Base-by-base conservation (phyloP, 2,888 invertebrate genomes). In the Gymnoscelis rufifasciata region DNA sequence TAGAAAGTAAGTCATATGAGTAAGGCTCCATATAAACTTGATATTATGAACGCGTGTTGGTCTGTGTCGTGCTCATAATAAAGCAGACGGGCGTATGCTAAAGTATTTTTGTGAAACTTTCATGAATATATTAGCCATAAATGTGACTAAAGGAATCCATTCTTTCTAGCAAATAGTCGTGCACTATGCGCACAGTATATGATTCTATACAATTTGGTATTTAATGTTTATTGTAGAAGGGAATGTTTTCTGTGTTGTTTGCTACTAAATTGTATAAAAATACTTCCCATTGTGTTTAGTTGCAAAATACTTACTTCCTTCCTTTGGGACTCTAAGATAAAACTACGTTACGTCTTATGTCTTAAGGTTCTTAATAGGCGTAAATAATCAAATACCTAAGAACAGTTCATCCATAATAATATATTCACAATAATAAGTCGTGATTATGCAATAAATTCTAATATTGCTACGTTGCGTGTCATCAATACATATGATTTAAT, bases 121-220 rank as follows among this genome's bases (percentile, higher is more conserved):
- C 86, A 88, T 88, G 88, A 88, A 88, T 88, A 88, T 86, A 86
- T 88, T 88, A 88, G 84, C 86, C 77, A 86, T 87, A 87, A 88
- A 86, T 83, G 83, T 83, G 84, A 83, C 78, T 84, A 81, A 83
- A 80, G 77, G 74, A 83, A 84, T 82, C 78, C 83, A 86, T 83
- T 79, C 74, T 72, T 51, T 47, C 31, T 44, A 48, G 47, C 68
- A 68, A 76, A 60, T 70, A 62, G 56, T 58, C 47, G 43, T 50
- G 44, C 38, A 38, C 51, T 52, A 47, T 44, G 47, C 44, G 50
- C 19, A 19, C 10, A 19, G 31, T 10, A 35, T 15, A 11, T 35
- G 19, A 19, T 11, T 15, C n/a, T 19, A 7, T 19, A 35, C 7
- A 10, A 8, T 10, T 33, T 7, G 2, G 8, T 6, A 8, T 6